Conservation (phyloP, 2,888 invertebrate genomes). For the Plagiodera versicolora region DNA sequence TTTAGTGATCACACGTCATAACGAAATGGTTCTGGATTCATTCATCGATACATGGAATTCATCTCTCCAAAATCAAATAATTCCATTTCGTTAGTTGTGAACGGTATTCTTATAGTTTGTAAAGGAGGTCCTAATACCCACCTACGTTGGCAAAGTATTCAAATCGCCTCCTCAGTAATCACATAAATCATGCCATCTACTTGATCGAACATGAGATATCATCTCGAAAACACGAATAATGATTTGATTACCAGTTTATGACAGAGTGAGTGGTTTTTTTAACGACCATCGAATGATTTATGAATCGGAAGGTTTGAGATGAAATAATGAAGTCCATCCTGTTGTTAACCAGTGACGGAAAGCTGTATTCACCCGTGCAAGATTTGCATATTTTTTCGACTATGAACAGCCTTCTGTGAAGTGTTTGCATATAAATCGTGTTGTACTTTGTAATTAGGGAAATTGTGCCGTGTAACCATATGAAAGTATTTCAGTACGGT, state of each 20-base stretch:
- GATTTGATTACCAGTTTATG: conserved; percentile 28
- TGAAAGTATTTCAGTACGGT: conserved; percentile 15
- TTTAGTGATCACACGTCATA: too few relatives aligned
- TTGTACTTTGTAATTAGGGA: conserved; percentile 29
- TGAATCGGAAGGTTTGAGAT: conserved; percentile 20
- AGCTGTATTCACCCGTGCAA: conserved; percentile 21
- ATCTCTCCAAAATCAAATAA: too few relatives aligned
- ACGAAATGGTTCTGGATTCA: too few relatives aligned
- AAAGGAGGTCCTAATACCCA: neutral
- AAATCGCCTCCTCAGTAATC: conserved; percentile 15
- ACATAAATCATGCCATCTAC: conserved; percentile 27
- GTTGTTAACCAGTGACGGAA: conserved; percentile 14
- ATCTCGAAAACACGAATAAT: conserved; percentile 25
- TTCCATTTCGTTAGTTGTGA: too few relatives aligned
- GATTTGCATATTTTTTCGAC: conserved; percentile 27
- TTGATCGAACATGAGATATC: conserved; percentile 19
- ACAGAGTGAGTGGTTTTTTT: conserved; percentile 20
- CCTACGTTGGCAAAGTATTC: neutral
- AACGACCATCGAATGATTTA: conserved; percentile 29
- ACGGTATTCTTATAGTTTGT: too few relatives aligned
- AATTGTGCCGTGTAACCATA: conserved; percentile 11
- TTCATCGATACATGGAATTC: too few relatives aligned
- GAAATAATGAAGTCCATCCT: conserved; percentile 25
- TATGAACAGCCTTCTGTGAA: conserved; percentile 23
- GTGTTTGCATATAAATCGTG: conserved; percentile 31